Evolutionary conservation across 2,797 vertebrate genomes (phyloP).

Genomic region (Furcifer pardalis): DNA sequence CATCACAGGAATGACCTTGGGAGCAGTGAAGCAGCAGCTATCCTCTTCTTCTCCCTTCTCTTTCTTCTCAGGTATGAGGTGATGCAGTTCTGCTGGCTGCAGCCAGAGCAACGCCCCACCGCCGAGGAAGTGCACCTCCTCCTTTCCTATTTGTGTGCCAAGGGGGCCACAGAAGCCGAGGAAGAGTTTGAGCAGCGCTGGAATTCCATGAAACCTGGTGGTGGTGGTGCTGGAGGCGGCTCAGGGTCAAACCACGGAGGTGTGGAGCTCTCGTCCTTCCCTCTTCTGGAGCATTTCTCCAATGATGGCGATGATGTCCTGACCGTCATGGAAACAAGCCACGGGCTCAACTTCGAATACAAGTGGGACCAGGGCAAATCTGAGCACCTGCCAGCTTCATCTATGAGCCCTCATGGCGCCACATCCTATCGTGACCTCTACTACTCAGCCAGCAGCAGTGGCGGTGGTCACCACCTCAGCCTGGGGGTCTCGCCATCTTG

Average conservation of each 20-base stretch:
- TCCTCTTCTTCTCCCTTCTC: background rate
- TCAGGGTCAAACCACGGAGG: slow-evolving; percentile 67
- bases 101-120: slow-evolving; percentile 92
- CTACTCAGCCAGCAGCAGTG: slow-evolving; percentile 80
- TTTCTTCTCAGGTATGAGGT: slow-evolving; percentile 89
- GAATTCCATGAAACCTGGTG: slow-evolving; percentile 88
- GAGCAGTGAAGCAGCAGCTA: background rate
- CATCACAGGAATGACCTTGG: background rate
- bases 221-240: slow-evolving; percentile 17
- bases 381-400: slow-evolving; percentile 76
- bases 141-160: slow-evolving; percentile 92
- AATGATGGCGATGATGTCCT: slow-evolving; percentile 91
- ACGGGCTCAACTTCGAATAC: slow-evolving; percentile 96
- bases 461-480: slow-evolving; percentile 60
- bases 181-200: slow-evolving; percentile 95
- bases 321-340: slow-evolving; percentile 95
- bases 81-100: slow-evolving; percentile 99
- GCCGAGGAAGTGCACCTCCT: slow-evolving; percentile 94
- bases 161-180: slow-evolving; percentile 88
- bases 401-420: slow-evolving; percentile 75
- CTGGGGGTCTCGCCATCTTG: slow-evolving; percentile 86
- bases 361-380: slow-evolving; percentile 93
- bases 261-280: slow-evolving; percentile 84
- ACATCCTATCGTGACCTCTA: slow-evolving; percentile 85
- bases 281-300: slow-evolving; percentile 84